These are phyloP conservation scores for Ailurus styani DNA, from an alignment of 2,113 vertebrate species.

Conservation along the genomic window DNA sequence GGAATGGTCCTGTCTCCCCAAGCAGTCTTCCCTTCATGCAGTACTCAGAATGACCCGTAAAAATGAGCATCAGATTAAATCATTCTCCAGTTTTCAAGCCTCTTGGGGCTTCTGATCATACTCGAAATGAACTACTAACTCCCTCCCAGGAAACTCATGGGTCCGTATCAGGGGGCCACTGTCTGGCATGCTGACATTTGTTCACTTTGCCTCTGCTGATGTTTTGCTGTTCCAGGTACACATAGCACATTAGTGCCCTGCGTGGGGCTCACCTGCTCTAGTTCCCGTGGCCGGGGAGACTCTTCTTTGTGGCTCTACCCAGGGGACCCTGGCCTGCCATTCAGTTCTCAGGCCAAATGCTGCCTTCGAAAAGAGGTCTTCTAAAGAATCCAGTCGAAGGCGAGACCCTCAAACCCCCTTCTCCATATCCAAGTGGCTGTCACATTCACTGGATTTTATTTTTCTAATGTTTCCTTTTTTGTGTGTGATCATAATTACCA, in stretches of 20 bases:
- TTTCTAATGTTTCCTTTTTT: not conserved
- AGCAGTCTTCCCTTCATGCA: not conserved
- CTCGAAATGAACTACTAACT: not conserved
- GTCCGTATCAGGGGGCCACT: not conserved
- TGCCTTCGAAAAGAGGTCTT: not conserved
- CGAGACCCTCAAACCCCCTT: not conserved
- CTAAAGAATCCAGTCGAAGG: not conserved
- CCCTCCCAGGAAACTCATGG: not conserved
- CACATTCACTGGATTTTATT: not conserved
- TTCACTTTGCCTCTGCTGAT: not conserved
- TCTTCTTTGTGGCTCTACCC: not conserved
- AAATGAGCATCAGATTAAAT: not conserved
- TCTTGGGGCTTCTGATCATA: not conserved
- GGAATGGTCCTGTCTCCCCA: no score
- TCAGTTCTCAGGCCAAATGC: not conserved
- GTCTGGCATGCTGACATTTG: not conserved
- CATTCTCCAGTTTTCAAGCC: not conserved
- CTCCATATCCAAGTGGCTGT: not conserved
- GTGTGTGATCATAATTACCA: not conserved
- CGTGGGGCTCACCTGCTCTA: rapidly evolving
- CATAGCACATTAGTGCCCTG: rapidly evolving
- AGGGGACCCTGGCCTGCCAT: no score
- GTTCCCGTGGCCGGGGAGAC: not conserved
- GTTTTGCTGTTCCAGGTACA: no score
- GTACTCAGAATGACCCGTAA: not conserved